These are phyloP conservation scores for Diplosoma virens DNA, from an alignment of 23 tunicate genomes.

Conservation along the genomic window DNA sequence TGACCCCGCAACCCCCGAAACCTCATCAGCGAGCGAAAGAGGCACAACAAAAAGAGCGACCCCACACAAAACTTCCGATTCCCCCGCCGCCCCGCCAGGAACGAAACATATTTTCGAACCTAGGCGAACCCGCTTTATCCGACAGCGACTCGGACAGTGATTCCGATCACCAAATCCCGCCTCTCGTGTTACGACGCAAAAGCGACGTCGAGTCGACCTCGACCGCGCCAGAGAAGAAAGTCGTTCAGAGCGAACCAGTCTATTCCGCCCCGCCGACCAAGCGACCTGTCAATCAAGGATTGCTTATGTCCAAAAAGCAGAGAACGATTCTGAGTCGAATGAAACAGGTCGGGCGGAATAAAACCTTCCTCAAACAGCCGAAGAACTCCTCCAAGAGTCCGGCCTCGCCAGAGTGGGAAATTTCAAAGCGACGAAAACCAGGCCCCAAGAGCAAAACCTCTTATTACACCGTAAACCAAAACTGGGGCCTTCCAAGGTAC, in stretches of 20 bases:
- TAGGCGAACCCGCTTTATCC: background rate
- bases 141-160: background rate
- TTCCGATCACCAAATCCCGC: conserved; percentile 7
- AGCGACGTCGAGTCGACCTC: conserved; percentile 10
- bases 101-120: background rate
- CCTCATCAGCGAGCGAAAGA: conserved; percentile 31
- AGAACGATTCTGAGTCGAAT: conserved; percentile 56
- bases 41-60: conserved; percentile 20
- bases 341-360: conserved; percentile 41
- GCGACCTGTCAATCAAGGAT: conserved; percentile 33
- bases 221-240: background rate
- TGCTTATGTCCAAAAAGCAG: conserved; percentile 74
- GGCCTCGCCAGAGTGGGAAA: conserved; percentile 31
- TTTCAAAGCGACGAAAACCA: conserved; percentile 54
- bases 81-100: background rate
- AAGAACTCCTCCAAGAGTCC: conserved; percentile 14
- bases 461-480: conserved; percentile 38
- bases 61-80: background rate
- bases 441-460: conserved; percentile 70
- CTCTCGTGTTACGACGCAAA: conserved; percentile 19
- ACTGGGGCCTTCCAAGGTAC: conserved; percentile 50
- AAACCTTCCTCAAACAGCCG: background rate
- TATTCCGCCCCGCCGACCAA: background rate
- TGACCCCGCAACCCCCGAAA: conserved; percentile 13
- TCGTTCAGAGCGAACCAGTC: background rate